Percentiles rank a stretch among this genome's conserved stretches.
Evolutionary conservation across 37 sponge, comb jelly and placozoan species (phyloP).

Genomic region (Ephydatia muelleri): DNA sequence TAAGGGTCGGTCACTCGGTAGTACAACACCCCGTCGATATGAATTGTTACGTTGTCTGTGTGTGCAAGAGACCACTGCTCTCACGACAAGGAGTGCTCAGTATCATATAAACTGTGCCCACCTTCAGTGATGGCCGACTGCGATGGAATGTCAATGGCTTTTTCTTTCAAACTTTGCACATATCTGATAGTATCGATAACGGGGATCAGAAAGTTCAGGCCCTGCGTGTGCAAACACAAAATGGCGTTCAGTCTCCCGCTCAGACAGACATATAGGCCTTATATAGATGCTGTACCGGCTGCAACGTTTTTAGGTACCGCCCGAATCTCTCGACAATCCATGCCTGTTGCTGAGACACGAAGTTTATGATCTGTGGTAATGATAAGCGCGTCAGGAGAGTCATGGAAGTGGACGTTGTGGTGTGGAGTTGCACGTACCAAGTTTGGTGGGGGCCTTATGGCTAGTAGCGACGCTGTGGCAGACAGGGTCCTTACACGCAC

Average conservation of each 20-base stretch:
- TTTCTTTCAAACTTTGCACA: constrained; percentile 95
- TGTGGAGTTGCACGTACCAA: neutral
- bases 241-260: neutral
- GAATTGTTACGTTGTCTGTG: constrained; percentile 95
- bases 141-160: constrained; percentile 94
- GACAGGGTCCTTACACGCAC: neutral
- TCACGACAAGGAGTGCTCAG: neutral
- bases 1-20: constrained; percentile 86
- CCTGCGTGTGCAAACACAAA: constrained; percentile 41
- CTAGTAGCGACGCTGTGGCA: neutral
- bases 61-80: neutral
- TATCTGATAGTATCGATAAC: constrained; percentile 90
- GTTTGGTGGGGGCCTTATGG: neutral
- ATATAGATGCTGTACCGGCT: constrained; percentile 48
- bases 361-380: constrained; percentile 52
- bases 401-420: no score
- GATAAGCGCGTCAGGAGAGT: no score
- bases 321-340: constrained; percentile 98
- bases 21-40: constrained; percentile 97
- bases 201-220: constrained; percentile 88
- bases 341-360: constrained; percentile 97
- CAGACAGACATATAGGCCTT: neutral
- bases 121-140: constrained; percentile 97
- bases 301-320: constrained; percentile 67
- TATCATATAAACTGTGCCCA: neutral